Base-by-base conservation (phyloP, 2,113 vertebrate species). In the Himantopus leucocephalus region DNA sequence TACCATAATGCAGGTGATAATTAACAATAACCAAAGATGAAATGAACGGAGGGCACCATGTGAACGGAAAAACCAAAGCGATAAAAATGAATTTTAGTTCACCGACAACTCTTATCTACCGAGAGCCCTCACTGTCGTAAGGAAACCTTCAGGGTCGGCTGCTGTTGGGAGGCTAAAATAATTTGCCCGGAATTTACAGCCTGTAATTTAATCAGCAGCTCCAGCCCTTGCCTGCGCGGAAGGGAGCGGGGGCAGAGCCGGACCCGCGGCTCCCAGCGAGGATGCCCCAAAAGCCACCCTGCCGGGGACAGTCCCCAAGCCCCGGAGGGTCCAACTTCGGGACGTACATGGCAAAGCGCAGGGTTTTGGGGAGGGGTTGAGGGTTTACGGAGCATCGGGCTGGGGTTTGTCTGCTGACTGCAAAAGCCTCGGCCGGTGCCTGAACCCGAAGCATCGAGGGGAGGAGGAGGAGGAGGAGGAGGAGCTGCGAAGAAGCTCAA, bases 101-200 rank as follows among this genome's bases (percentile, higher is more conserved):
- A 47, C 55, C 3, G 0, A 67, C 83, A 67, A 58, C n/a, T 59
- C 86, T 86, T 90, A 91, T 85, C 96, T 92, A 79, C 59, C 9
- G 7, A 76, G 74, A 85, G 60, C 37, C 79, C 93, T 94, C 77
- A 3, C 75, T 55, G 52, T 63, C 14, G 0, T 63, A 90, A 94
- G 59, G 79, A 95, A 96, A 96, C 22, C 43, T 52, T 48, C 91
- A 71, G 59, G 72, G 89, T 85, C 2, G 34, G 80, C 86, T 93
- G 90, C 95, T 94, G 80, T 94, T 84, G 79, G 95, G 83, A 96
- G 52, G 77, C 86, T 96, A 92, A 94, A 95, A 97, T 93, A 96
- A 97, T 95, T 95, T 94, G 73, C 79, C 80, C 58, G 91, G 97
- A 96, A 96, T 97, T 96, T 97, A 80, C 95, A 94, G 95, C 89